phyloP scores from a whole-genome alignment of 2,888 invertebrate species.

The Vanessa cardui region DNA sequence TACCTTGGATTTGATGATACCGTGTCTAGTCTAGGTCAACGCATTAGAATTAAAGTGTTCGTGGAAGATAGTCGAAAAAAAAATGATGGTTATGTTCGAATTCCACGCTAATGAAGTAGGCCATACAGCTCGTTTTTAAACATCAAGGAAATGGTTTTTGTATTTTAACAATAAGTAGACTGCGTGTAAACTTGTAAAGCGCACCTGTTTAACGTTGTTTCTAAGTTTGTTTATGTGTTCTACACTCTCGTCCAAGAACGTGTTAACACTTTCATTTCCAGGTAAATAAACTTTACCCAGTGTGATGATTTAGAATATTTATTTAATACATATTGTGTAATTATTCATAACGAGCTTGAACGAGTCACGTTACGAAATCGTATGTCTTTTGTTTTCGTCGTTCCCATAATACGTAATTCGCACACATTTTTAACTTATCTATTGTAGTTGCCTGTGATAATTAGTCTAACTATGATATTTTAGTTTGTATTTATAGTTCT shows the following conservation, averaged over 20 bases:
- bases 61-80: background rate
- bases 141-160: constrained; percentile 15
- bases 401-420: constrained; percentile 11
- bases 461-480: background rate
- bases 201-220: constrained; percentile 24
- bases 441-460: background rate
- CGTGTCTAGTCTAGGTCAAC: no score
- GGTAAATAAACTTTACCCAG: constrained; percentile 21
- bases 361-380: constrained; percentile 9
- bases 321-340: constrained; percentile 3
- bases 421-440: background rate
- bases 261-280: constrained; percentile 17
- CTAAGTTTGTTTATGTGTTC: constrained; percentile 21
- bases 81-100: background rate
- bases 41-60: background rate
- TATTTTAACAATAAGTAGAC: constrained; percentile 9
- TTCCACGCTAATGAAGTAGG: background rate
- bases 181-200: constrained; percentile 1
- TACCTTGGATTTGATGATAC: no score
- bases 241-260: constrained; percentile 4
- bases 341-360: background rate
- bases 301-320: background rate
- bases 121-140: constrained; percentile 1
- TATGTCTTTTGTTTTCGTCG: constrained; percentile 3
- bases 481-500: background rate